These are phyloP conservation scores for Polia nebulosa DNA, from an alignment of 2,888 invertebrate genomes.

Conservation along the genomic window DNA sequence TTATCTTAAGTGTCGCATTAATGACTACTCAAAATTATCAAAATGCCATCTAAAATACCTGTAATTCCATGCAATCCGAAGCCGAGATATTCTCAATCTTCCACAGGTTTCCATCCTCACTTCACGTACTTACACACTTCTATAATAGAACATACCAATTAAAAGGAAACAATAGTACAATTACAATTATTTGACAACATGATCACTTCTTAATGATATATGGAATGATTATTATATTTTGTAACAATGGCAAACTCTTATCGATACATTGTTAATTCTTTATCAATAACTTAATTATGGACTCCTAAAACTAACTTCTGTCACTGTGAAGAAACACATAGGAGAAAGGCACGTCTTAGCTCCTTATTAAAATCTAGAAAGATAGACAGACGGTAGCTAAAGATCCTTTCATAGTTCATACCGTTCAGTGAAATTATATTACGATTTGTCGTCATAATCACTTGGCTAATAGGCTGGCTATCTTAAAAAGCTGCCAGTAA, in stretches of 20 bases:
- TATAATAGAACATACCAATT: slow-evolving; percentile 53
- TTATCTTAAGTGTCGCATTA: background rate
- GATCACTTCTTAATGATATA: slow-evolving; percentile 65
- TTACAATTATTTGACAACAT: slow-evolving; percentile 67
- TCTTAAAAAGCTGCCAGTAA: background rate
- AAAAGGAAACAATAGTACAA: slow-evolving; percentile 68
- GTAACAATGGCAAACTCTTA: slow-evolving; percentile 49
- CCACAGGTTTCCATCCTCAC: slow-evolving; percentile 4
- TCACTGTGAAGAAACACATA: slow-evolving; percentile 12
- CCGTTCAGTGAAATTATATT: slow-evolving; percentile 9
- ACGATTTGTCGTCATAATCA: slow-evolving; percentile 17
- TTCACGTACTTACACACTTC: slow-evolving; percentile 26
- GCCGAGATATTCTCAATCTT: background rate
- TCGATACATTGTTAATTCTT: slow-evolving; percentile 37
- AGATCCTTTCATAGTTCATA: background rate
- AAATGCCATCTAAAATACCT: background rate
- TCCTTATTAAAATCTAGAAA: slow-evolving; percentile 34
- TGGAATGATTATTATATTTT: slow-evolving; percentile 45
- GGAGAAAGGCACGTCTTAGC: slow-evolving; percentile 29
- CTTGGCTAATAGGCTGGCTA: slow-evolving; percentile 1
- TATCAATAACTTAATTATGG: slow-evolving; percentile 41
- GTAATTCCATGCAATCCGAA: background rate
- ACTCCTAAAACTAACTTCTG: slow-evolving; percentile 36
- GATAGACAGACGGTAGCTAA: slow-evolving; percentile 9
- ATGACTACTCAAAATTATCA: background rate